phyloP scores from a whole-genome alignment of 2,797 vertebrate species.

The Phrynocephalus guinanensis region DNA sequence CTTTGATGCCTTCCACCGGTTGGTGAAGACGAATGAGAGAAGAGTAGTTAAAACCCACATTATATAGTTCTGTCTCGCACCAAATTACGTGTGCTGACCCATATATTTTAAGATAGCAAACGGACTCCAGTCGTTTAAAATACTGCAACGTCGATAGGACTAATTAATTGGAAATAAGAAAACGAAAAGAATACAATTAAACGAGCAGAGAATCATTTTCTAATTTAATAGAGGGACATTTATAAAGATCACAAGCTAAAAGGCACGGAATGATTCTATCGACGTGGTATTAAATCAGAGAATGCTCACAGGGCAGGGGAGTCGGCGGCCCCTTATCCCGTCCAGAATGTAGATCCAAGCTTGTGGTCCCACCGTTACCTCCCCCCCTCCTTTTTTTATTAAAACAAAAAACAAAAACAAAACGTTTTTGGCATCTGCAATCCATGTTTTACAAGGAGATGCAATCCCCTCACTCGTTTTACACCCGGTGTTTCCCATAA shows the following conservation, averaged over 20 bases:
- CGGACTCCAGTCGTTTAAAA: conserved; percentile 84
- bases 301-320: background rate
- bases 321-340: background rate
- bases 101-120: conserved; percentile 82
- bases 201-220: conserved; percentile 87
- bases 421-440: background rate
- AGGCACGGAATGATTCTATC: conserved; percentile 81
- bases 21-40: conserved; percentile 75
- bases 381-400: background rate
- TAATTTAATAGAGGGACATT: conserved; percentile 87
- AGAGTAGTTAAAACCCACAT: conserved; percentile 79
- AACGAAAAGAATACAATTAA: conserved; percentile 85
- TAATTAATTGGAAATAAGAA: conserved; percentile 88
- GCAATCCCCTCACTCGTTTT: background rate
- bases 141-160: conserved; percentile 85
- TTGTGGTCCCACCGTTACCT: background rate
- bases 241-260: conserved; percentile 86
- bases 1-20: conserved; percentile 37
- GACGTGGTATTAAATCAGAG: conserved; percentile 81
- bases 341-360: background rate
- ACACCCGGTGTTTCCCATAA: background rate
- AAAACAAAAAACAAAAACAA: background rate
- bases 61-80: conserved; percentile 74
- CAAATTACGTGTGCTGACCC: conserved; percentile 75
- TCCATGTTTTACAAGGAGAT: background rate